A percentile compares a stretch with the other conserved stretches of the same genome.
phyloP scores from a whole-genome alignment of 2,797 vertebrate species.

The Anomalospiza imberbis region DNA sequence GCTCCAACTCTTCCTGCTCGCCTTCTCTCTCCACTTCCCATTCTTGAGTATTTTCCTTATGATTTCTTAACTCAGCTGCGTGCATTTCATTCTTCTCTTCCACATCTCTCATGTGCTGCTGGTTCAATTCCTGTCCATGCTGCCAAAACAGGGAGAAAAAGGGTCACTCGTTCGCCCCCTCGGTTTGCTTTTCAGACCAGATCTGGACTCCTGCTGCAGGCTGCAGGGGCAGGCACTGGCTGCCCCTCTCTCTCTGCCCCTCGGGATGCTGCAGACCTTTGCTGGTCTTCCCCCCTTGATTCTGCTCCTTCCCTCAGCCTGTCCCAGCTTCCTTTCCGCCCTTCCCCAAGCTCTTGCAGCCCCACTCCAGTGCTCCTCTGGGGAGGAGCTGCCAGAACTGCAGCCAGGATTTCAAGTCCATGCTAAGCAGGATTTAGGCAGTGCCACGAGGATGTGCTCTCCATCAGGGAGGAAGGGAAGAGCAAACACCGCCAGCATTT shows the following conservation, averaged over 20 bases:
- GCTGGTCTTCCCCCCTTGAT: too few species aligned
- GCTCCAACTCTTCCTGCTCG: slow-evolving; percentile 56
- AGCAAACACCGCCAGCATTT: background rate
- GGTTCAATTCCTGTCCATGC: slow-evolving; percentile 60
- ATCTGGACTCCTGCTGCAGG: background rate
- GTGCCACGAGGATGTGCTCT: background rate
- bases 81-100: too few species aligned
- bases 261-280: background rate
- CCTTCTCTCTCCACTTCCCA: too few species aligned
- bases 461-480: background rate
- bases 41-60: too few species aligned
- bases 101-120: too few species aligned
- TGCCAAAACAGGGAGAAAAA: slow-evolving; percentile 30
- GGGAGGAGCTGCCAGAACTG: background rate
- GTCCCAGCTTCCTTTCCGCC: background rate
- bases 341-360: background rate
- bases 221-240: background rate
- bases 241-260: background rate
- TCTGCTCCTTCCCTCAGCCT: background rate
- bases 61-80: too few species aligned
- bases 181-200: background rate
- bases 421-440: background rate
- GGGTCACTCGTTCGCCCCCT: background rate
- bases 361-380: background rate
- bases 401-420: background rate